phyloP scores from a whole-genome alignment of 1,140 invertebrate genomes.

The Solenopsis invicta region DNA sequence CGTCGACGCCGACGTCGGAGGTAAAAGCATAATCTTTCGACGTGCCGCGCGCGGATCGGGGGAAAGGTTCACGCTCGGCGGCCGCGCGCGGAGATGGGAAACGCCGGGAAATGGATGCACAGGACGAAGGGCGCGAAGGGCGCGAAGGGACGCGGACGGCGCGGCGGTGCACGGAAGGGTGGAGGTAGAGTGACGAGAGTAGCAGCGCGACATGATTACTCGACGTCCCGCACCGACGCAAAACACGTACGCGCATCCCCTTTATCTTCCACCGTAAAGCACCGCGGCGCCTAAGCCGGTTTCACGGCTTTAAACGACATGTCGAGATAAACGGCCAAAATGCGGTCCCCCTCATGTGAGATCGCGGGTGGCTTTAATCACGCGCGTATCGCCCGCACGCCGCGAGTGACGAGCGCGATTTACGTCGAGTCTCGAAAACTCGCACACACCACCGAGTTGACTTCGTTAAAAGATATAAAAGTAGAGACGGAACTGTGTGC shows the following conservation, averaged over 20 bases:
- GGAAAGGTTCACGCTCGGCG: neutral
- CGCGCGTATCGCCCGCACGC: constrained; percentile 12
- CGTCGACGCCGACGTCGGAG: neutral
- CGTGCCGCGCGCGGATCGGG: neutral
- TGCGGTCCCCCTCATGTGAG: constrained; percentile 10
- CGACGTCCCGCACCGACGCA: constrained; percentile 49
- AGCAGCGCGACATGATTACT: constrained; percentile 69
- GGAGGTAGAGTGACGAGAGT: constrained; percentile 55
- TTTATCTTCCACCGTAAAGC: constrained; percentile 68
- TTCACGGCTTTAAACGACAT: constrained; percentile 70
- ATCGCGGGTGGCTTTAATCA: constrained; percentile 68
- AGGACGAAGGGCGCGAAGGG: constrained; percentile 22
- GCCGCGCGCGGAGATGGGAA: neutral
- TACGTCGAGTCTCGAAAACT: neutral
- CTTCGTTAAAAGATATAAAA: neutral
- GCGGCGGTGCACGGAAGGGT: neutral
- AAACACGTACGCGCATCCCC: constrained; percentile 64
- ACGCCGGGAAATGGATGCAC: constrained; percentile 43
- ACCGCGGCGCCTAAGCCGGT: constrained; percentile 65
- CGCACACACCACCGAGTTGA: neutral
- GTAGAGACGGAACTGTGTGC: neutral
- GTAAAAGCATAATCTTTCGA: constrained; percentile 50
- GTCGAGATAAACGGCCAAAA: constrained; percentile 69
- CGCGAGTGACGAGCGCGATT: neutral
- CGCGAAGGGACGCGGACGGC: neutral